These are phyloP conservation scores for Acrocephalus arundinaceus DNA, from an alignment of 2,113 vertebrate species.

Conservation along the genomic window DNA sequence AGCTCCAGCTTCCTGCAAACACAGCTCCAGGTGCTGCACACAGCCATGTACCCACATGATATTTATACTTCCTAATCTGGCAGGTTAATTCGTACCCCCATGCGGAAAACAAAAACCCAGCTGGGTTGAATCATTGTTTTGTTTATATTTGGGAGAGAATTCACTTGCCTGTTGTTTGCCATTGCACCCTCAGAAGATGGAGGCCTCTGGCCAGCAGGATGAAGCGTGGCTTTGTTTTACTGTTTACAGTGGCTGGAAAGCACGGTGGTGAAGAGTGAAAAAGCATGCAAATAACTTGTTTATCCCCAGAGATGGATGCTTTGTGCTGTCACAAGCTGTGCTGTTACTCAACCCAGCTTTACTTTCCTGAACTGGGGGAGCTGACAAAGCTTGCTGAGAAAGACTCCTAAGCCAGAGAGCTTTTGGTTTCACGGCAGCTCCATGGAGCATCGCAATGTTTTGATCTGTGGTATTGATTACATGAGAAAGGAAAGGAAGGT, in stretches of 20 bases:
- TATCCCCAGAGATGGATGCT: background rate
- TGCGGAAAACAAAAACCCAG: background rate
- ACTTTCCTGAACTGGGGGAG: background rate
- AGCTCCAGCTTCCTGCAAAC: background rate
- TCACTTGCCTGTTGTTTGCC: background rate
- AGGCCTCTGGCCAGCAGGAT: slow-evolving; percentile 13
- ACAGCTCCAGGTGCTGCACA: background rate
- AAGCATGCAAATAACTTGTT: slow-evolving; percentile 50
- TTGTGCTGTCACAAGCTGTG: slow-evolving; percentile 27
- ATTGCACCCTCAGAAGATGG: background rate
- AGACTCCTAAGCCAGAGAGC: background rate
- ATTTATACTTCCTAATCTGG: background rate
- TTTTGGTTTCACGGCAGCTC: background rate
- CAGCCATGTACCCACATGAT: background rate
- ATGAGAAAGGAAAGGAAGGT: background rate
- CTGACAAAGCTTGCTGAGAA: background rate
- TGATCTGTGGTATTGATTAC: background rate
- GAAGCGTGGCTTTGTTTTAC: slow-evolving; percentile 12
- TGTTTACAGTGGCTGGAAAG: slow-evolving; percentile 8
- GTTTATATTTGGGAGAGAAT: background rate
- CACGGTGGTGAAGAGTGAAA: background rate
- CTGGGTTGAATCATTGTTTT: background rate
- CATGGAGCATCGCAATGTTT: background rate
- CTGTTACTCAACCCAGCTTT: background rate
- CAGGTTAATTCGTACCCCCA: background rate